Evolutionary conservation across 2,888 invertebrate genomes (phyloP), one percentile per base, ranked within the genome.

Genomic region (Trachelus iudaicus): DNA sequence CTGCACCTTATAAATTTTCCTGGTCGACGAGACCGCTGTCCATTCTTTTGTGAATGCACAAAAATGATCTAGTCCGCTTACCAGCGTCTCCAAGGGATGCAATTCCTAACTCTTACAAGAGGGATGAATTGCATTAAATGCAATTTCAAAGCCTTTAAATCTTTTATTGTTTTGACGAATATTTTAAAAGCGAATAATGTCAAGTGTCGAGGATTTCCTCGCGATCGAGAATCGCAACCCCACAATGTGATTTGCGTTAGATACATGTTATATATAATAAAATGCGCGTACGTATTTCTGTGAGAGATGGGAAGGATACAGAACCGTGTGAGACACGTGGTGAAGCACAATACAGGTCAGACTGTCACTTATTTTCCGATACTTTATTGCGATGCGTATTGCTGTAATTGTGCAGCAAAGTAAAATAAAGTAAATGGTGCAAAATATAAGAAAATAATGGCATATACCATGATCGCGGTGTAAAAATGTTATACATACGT

Each of bases 331-430:
- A 56, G 56, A 56, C 56, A 56, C 9, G 9, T 6, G 23, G 9
- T 23, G 23, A 23, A 23, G 23, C 56, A 56, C 56, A 56, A 84
- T 80, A 81, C 85, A 86, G 83, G 84, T 81, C 85, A 85, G 87
- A 88, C 88, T 87, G 85, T 89, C 87, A 88, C 87, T 89, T 89
- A 89, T 88, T 88, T 89, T 89, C 88, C 84, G 87, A 89, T 83
- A 86, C 85, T 88, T 87, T 87, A 89, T 83, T 23, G 56, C 56
- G 69, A 34, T 23, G 34, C 71, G 34, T 30, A 69, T 40, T 75
- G 33, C 68, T 33, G n/a, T 74, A 74, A 74, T 23, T 23, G 56
- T 56, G 9, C 73, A 34, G 30, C 34, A 35, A 74, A 35, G 80
- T 76, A 81, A 82, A 79, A 75, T 77, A 81, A 80, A 78, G 79